Evolutionary conservation across 1,140 invertebrate species (phyloP).

Genomic region (Drosophila neocordata): DNA sequence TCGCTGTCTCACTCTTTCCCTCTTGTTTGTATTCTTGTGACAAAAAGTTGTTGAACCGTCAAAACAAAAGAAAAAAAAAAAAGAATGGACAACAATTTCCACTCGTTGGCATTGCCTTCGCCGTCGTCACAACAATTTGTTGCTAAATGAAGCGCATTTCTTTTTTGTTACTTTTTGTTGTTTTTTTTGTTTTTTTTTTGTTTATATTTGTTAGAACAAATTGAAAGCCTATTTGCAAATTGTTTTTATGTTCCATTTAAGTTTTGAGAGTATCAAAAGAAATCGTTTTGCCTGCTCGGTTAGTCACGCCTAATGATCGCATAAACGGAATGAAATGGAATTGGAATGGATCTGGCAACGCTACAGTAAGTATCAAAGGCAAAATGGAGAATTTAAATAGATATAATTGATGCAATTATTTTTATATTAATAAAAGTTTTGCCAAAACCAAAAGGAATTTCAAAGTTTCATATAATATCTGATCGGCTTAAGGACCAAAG

Average conservation of each 20-base stretch:
- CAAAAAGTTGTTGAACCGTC: constrained; percentile 73
- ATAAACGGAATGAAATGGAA: background rate
- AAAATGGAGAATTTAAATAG: too few species aligned
- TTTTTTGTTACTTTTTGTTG: constrained; percentile 31
- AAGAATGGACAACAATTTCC: constrained; percentile 44
- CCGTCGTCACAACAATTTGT: constrained; percentile 72
- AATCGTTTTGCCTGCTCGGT: constrained; percentile 14
- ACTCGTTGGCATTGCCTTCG: constrained; percentile 6
- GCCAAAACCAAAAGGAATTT: too few species aligned
- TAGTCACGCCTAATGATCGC: constrained; percentile 11
- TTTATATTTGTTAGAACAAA: constrained; percentile 35
- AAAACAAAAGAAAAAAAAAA: constrained; percentile 6
- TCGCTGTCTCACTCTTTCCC: background rate
- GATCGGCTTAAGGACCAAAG: too few species aligned
- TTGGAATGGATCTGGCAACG: background rate
- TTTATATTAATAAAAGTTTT: too few species aligned
- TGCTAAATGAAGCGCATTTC: constrained; percentile 72
- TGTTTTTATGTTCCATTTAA: constrained; percentile 40
- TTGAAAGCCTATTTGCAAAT: constrained; percentile 63
- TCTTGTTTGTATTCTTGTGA: constrained; percentile 31
- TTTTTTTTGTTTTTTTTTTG: constrained; percentile 29
- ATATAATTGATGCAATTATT: too few species aligned
- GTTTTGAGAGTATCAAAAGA: constrained; percentile 7
- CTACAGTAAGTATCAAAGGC: background rate
- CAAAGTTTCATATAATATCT: too few species aligned